phyloP scores from a whole-genome alignment of 2,113 vertebrate species.

The Oxyruncus cristatus region DNA sequence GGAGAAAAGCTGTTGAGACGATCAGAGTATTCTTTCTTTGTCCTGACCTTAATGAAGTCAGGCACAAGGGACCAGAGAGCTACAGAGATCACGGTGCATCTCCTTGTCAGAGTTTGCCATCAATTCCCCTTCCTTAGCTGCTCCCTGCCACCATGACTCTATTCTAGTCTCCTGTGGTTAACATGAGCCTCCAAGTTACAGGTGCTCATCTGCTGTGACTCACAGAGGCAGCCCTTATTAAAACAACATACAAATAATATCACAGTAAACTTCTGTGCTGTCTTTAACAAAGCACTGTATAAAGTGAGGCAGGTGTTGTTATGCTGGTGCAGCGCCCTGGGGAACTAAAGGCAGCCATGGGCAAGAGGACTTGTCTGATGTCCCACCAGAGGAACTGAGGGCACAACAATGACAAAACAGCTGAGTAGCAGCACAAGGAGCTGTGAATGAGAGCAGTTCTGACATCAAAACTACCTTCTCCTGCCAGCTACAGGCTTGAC shows the following conservation, averaged over 20 bases:
- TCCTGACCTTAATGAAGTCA: neutral
- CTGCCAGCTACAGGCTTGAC: neutral
- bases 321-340: fast-evolving
- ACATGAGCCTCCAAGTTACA: neutral
- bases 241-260: neutral
- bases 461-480: neutral
- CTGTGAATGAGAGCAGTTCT: neutral
- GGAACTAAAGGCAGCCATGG: neutral
- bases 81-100: neutral
- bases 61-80: neutral
- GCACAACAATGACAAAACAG: fast-evolving
- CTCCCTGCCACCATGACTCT: neutral
- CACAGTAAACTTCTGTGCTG: neutral
- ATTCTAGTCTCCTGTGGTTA: neutral
- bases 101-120: neutral
- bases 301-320: neutral
- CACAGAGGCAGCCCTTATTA: neutral
- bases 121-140: neutral
- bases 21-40: neutral
- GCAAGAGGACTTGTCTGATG: neutral
- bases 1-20: neutral
- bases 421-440: neutral
- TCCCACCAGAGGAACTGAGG: neutral
- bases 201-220: neutral
- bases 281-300: neutral